Evolutionary conservation across 2,113 vertebrate genomes (phyloP).

Genomic region (Xiphorhynchus elegans): DNA sequence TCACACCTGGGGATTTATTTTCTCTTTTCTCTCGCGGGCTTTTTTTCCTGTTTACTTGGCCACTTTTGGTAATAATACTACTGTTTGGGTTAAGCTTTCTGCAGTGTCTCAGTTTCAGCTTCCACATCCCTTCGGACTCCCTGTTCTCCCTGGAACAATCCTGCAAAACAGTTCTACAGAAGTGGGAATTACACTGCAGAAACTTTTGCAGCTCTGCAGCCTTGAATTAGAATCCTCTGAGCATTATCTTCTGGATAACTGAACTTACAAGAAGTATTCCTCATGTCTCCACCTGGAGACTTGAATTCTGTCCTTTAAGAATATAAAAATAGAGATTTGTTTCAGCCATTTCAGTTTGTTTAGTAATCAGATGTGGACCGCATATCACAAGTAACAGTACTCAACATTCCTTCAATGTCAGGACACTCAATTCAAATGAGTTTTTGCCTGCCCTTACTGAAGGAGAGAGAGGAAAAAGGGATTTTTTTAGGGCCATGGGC

Average conservation of each 20-base stretch:
- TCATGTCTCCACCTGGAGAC: neutral
- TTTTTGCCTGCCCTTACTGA: neutral
- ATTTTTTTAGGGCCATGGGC: neutral
- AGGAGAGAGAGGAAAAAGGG: neutral
- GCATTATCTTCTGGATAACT: neutral
- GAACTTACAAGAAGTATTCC: neutral
- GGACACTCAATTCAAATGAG: neutral
- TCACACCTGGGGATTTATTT: no score
- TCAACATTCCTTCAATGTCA: rapidly evolving
- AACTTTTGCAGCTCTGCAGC: neutral
- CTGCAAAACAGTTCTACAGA: neutral
- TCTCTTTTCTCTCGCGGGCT: no score
- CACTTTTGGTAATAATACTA: no score
- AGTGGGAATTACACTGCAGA: neutral
- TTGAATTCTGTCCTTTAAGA: neutral
- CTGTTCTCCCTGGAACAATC: no score
- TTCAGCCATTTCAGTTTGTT: neutral
- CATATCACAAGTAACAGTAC: neutral
- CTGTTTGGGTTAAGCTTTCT: no score
- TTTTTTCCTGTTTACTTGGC: no score
- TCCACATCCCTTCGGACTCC: no score
- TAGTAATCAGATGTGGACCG: neutral
- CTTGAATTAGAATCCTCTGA: neutral
- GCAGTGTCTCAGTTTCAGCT: no score
- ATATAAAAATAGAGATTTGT: neutral